Conservation (phyloP, 2,888 invertebrate genomes). For the Eudasyphora cyanicolor region DNA sequence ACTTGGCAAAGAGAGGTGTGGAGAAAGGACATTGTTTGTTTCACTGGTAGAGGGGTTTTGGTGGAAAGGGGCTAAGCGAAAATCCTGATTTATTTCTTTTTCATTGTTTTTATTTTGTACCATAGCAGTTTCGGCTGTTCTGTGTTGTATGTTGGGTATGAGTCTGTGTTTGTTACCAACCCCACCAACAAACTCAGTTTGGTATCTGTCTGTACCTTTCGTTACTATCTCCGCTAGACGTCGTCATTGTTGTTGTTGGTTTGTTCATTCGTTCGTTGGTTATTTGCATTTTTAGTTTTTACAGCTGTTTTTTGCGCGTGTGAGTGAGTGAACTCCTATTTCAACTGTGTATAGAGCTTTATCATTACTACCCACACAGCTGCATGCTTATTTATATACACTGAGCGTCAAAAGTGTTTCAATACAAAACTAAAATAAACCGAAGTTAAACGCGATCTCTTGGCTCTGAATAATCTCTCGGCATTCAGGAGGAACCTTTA, state of each 20-base stretch:
- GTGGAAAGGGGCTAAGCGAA: not conserved
- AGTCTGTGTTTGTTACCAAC: not conserved
- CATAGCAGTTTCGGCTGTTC: conserved; percentile 1
- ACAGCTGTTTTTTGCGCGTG: conserved; percentile 32
- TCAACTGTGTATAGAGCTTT: not conserved
- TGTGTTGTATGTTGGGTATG: conserved; percentile 15
- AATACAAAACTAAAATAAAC: too few species aligned
- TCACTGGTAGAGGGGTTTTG: not conserved
- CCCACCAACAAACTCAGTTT: conserved; percentile 45
- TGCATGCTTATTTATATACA: too few species aligned
- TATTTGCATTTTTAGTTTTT: conserved; percentile 30
- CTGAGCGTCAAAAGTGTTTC: too few species aligned
- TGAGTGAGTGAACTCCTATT: not conserved
- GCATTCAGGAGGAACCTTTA: too few species aligned
- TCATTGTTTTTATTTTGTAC: conserved; percentile 35
- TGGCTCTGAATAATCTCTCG: too few species aligned
- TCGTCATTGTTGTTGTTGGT: not conserved
- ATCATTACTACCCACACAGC: not conserved
- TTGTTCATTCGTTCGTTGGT: not conserved
- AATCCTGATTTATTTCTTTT: conserved; percentile 58
- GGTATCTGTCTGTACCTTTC: conserved; percentile 59
- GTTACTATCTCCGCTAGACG: conserved; percentile 13
- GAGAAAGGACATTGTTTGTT: not conserved
- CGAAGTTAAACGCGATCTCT: too few species aligned
- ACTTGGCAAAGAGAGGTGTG: not conserved